A percentile compares a stretch with the other conserved stretches of the same genome.
These are phyloP conservation scores for Panulirus ornatus DNA, from an alignment of 1,140 invertebrate species.

Conservation along the genomic window DNA sequence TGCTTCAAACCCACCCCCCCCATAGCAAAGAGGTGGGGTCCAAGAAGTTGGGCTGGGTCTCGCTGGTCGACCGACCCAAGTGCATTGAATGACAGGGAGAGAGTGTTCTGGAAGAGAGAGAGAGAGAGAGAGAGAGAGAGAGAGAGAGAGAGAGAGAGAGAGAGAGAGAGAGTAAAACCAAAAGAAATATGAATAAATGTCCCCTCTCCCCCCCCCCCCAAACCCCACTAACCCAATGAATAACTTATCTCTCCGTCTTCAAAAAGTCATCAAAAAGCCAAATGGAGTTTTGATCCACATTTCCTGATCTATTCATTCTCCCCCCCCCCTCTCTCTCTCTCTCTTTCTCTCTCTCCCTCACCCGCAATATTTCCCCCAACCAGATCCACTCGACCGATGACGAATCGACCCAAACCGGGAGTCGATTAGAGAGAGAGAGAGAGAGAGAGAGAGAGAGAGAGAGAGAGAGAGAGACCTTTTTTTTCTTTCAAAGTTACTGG, in stretches of 20 bases:
- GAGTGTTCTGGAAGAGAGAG: no score
- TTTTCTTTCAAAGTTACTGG: no score
- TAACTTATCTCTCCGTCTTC: background rate
- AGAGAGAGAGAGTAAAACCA: background rate
- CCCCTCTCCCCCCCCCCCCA: background rate
- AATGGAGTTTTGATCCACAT: background rate
- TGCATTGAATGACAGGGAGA: no score
- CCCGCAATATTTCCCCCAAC: background rate
- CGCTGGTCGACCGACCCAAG: no score
- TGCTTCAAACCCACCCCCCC: no score
- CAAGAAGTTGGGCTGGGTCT: no score
- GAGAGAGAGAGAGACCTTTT: no score
- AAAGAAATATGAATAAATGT: background rate
- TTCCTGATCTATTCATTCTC: background rate
- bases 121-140: background rate
- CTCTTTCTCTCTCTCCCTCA: background rate
- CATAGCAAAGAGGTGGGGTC: no score
- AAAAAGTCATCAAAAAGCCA: background rate
- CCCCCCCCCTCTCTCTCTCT: background rate
- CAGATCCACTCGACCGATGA: background rate
- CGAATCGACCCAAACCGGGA: no score
- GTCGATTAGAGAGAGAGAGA: no score
- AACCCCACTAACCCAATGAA: no score
- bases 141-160: background rate
- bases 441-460: no score